A percentile compares a stretch with the other conserved stretches of the same genome.
Evolutionary conservation across 2,113 vertebrate species (phyloP).

Genomic region (Heloderma charlesbogerti): DNA sequence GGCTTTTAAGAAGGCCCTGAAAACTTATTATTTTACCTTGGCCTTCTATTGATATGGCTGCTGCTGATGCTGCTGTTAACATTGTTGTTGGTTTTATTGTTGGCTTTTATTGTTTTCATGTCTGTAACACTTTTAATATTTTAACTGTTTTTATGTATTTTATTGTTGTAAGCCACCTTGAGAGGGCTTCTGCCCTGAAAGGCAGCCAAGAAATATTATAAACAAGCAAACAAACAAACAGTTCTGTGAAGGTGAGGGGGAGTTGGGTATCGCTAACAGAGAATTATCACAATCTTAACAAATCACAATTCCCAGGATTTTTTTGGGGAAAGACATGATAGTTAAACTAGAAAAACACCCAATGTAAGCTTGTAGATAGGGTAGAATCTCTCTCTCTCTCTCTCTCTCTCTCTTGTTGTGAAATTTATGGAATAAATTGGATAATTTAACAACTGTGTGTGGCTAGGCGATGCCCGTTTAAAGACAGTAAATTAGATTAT

Average conservation of each 20-base stretch:
- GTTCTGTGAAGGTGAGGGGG: not conserved
- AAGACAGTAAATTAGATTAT: constrained; percentile 28
- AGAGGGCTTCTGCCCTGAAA: too few species aligned
- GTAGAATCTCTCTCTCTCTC: not conserved
- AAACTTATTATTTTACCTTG: too few species aligned
- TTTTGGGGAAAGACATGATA: not conserved
- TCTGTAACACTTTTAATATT: too few species aligned
- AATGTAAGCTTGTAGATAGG: not conserved
- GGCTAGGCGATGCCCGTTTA: constrained; percentile 32
- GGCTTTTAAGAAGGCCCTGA: too few species aligned
- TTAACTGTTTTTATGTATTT: too few species aligned
- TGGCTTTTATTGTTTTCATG: too few species aligned
- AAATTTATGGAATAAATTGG: constrained; percentile 22
- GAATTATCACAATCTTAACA: not conserved
- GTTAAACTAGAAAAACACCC: not conserved
- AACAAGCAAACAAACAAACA: too few species aligned
- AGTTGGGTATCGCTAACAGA: not conserved
- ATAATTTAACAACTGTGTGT: constrained; percentile 22
- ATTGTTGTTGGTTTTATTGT: too few species aligned
- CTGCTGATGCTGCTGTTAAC: too few species aligned
- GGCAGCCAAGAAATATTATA: too few species aligned
- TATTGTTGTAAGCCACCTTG: too few species aligned
- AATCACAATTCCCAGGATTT: not conserved
- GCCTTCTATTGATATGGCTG: too few species aligned
- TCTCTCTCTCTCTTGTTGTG: not conserved